phyloP scores from a whole-genome alignment of 2,888 invertebrate genomes.

The Sphecodes monilicornis region DNA sequence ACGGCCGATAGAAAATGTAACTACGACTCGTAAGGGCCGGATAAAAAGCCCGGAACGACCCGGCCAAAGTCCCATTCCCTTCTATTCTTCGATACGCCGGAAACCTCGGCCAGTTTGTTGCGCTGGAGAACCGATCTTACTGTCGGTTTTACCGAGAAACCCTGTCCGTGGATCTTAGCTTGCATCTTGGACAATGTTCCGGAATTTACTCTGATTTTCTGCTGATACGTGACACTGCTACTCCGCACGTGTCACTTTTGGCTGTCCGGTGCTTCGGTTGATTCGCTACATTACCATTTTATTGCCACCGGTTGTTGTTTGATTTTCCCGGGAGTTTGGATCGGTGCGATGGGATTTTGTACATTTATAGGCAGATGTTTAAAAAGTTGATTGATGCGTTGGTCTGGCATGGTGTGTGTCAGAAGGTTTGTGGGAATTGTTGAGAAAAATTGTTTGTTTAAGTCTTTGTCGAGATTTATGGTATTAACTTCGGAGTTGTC shows the following conservation, averaged over 20 bases:
- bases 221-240: neutral
- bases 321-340: neutral
- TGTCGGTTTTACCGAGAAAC: neutral
- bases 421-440: neutral
- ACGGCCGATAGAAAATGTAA: conserved; percentile 14
- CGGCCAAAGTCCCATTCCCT: neutral
- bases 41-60: neutral
- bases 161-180: neutral
- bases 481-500: too few species aligned
- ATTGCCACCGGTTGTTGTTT: neutral
- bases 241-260: neutral
- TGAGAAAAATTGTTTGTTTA: neutral
- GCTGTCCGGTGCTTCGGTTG: neutral
- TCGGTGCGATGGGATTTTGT: neutral
- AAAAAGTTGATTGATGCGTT: neutral
- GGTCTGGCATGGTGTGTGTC: neutral
- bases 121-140: conserved; percentile 3
- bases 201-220: neutral
- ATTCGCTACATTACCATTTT: neutral
- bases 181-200: neutral
- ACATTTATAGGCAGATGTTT: neutral
- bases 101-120: conserved; percentile 5
- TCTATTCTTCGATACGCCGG: neutral
- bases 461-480: too few species aligned
- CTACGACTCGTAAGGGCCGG: conserved; percentile 6